Evolutionary conservation across 2,888 invertebrate genomes (phyloP).

Genomic region (Metalampra italica): DNA sequence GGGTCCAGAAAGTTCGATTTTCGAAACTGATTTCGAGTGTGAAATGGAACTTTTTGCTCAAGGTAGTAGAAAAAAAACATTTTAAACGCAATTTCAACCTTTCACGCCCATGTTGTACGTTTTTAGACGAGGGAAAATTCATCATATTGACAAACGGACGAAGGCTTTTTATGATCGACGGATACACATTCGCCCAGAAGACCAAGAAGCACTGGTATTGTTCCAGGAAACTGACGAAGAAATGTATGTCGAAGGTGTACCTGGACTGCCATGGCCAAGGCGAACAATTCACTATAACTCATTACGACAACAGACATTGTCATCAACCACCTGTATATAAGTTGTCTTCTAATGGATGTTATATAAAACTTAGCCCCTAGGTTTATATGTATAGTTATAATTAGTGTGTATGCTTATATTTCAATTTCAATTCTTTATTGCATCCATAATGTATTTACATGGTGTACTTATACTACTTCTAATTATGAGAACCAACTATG

Average conservation of each 20-base stretch:
- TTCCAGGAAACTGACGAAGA: slow-evolving; percentile 23
- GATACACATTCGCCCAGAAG: slow-evolving; percentile 35
- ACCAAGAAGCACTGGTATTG: slow-evolving; percentile 33
- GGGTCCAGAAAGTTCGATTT: too few relatives aligned
- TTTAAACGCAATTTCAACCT: too few relatives aligned
- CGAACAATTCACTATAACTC: background rate
- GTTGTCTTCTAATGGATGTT: background rate
- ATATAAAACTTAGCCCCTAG: background rate
- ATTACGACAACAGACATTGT: background rate
- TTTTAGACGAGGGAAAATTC: slow-evolving; percentile 19
- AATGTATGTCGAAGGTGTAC: slow-evolving; percentile 25
- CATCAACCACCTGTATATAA: background rate
- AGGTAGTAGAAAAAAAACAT: too few relatives aligned
- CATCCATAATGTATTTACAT: too few relatives aligned
- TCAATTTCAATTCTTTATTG: too few relatives aligned
- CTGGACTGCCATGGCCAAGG: background rate
- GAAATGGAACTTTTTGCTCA: too few relatives aligned
- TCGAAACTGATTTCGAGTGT: too few relatives aligned
- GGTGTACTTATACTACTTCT: too few relatives aligned
- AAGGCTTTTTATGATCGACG: slow-evolving; percentile 33
- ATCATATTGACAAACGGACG: slow-evolving; percentile 25
- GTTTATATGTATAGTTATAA: background rate
- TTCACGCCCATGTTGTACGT: background rate
- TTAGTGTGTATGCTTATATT: too few relatives aligned
- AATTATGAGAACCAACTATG: too few relatives aligned